A percentile compares a stretch with the other conserved stretches of the same genome.
Evolutionary conservation across 1,140 invertebrate genomes (phyloP).

Genomic region (Panagrolaimus sp.): DNA sequence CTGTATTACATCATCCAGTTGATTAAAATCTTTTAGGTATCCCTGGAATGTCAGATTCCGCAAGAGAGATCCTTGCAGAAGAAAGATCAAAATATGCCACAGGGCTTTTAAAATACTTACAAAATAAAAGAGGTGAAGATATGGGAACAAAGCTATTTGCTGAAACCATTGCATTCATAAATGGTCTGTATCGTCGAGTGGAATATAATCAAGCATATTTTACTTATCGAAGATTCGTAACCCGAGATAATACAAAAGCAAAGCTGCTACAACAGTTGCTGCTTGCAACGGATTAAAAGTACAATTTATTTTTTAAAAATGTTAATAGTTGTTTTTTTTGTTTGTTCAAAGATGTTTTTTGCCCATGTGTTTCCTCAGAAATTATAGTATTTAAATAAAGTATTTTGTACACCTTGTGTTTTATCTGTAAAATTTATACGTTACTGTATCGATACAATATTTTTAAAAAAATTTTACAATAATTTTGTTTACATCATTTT

Average conservation of each 20-base stretch:
- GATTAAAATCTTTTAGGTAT: not conserved
- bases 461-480: too few relatives aligned
- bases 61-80: not conserved
- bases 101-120: not conserved
- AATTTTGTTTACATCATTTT: too few relatives aligned
- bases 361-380: too few relatives aligned
- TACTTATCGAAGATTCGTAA: not conserved
- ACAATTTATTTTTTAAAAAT: not conserved
- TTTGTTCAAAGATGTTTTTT: too few relatives aligned
- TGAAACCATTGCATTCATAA: not conserved
- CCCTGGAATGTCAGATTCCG: not conserved
- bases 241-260: not conserved
- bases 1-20: not conserved
- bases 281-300: not conserved
- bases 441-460: too few relatives aligned
- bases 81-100: constrained; percentile 7
- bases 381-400: too few relatives aligned
- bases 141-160: not conserved
- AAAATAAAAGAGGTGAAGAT: not conserved
- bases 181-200: not conserved
- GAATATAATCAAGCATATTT: constrained; percentile 1
- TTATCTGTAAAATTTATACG: too few relatives aligned
- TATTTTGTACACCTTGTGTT: too few relatives aligned
- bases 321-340: not conserved
- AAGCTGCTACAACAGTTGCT: not conserved